A percentile compares a stretch with the other conserved stretches of the same genome.
These are phyloP conservation scores for Guaruba guarouba DNA, from an alignment of 2,113 vertebrate genomes.

Conservation along the genomic window DNA sequence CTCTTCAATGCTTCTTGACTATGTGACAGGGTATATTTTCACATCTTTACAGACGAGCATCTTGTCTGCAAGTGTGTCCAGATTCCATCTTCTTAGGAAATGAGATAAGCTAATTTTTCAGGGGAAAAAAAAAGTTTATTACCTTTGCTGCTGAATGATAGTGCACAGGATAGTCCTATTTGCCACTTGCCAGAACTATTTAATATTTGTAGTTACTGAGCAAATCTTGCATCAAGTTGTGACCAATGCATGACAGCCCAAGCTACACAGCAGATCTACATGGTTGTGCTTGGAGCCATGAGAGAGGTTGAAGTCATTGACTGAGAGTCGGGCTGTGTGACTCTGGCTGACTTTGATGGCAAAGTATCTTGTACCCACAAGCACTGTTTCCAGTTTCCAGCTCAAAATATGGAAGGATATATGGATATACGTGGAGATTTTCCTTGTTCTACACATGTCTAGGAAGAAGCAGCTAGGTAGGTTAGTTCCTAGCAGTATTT, in stretches of 20 bases:
- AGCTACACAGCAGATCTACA: background rate
- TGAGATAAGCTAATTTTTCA: background rate
- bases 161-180: background rate
- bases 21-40: background rate
- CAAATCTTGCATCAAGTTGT: background rate
- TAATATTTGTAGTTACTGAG: background rate
- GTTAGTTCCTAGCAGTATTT: background rate
- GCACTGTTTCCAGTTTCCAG: background rate
- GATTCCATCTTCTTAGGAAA: background rate
- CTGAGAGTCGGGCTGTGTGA: background rate
- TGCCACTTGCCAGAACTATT: background rate
- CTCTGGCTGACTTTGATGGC: background rate
- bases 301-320: accelerated
- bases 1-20: background rate
- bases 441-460: background rate
- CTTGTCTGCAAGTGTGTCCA: background rate
- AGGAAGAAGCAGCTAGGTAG: background rate
- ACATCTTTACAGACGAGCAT: background rate
- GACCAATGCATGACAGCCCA: background rate
- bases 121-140: background rate
- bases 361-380: background rate
- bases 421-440: background rate
- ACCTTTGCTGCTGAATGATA: background rate
- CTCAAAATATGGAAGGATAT: background rate
- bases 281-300: accelerated